Evolutionary conservation across 2,888 invertebrate species (phyloP).

Genomic region (Rhaphigaster nebulosa): DNA sequence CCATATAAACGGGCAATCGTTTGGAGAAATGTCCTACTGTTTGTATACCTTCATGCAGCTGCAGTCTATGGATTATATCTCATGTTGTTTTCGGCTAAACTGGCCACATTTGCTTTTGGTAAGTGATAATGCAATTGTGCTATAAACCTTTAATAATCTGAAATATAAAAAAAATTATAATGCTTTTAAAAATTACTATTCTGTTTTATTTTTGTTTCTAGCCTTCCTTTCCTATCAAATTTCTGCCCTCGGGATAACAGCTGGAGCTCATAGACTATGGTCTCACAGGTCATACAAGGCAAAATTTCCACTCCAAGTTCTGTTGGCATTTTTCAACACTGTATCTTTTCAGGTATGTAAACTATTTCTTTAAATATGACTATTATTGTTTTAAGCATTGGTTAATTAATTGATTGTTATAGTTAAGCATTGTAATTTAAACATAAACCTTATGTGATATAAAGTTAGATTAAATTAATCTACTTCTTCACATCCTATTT

Average conservation of each 20-base stretch:
- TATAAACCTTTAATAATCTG: not conserved
- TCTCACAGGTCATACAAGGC: slow-evolving; percentile 97
- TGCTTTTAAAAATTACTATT: not conserved
- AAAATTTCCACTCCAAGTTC: slow-evolving; percentile 85
- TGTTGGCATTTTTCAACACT: slow-evolving; percentile 87
- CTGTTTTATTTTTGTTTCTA: slow-evolving; percentile 69
- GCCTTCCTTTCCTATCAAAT: slow-evolving; percentile 81
- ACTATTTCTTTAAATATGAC: not conserved
- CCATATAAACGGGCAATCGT: slow-evolving; percentile 72
- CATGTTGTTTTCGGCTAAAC: slow-evolving; percentile 80
- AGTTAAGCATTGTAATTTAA: not conserved
- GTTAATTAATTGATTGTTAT: not conserved
- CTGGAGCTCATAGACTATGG: slow-evolving; percentile 97
- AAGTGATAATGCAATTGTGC: slow-evolving; percentile 69
- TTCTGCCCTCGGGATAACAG: slow-evolving; percentile 93
- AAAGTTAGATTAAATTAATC: not conserved
- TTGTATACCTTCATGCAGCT: slow-evolving; percentile 81
- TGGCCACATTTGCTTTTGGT: slow-evolving; percentile 81
- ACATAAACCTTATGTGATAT: not conserved
- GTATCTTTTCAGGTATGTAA: slow-evolving; percentile 87
- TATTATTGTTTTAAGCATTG: not conserved
- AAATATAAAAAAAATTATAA: not conserved
- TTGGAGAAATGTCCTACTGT: slow-evolving; percentile 87
- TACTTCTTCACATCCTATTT: not conserved
- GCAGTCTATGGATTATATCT: slow-evolving; percentile 84